Conservation (phyloP, 1,140 invertebrate species). For the Procambarus clarkii region DNA sequence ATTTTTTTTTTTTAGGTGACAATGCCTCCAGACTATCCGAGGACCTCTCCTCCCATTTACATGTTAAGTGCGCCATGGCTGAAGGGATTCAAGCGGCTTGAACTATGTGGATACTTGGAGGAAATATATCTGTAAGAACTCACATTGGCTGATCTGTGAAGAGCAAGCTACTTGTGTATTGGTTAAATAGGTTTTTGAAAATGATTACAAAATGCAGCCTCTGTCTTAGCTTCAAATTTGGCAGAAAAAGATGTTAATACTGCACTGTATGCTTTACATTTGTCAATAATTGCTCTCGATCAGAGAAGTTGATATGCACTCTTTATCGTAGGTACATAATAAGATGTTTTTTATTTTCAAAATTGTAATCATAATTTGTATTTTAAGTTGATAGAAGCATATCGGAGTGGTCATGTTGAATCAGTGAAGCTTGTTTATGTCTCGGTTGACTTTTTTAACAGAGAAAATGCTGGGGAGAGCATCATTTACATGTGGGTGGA, state of each 20-base stretch:
- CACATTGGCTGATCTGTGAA: conserved; percentile 79
- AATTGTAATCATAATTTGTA: no score
- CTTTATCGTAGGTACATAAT: no score
- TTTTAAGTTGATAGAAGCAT: no score
- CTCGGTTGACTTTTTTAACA: conserved; percentile 74
- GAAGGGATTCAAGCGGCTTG: conserved; percentile 78
- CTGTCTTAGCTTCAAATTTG: no score
- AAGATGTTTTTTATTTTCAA: no score
- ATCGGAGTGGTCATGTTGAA: no score
- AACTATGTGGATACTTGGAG: conserved; percentile 80
- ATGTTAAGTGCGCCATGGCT: conserved; percentile 86
- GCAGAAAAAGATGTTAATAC: neutral
- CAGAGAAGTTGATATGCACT: neutral
- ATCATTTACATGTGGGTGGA: conserved; percentile 87
- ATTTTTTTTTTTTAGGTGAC: conserved; percentile 78
- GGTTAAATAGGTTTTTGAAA: neutral
- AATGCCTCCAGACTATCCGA: conserved; percentile 82
- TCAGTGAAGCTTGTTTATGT: no score
- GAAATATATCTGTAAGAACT: conserved; percentile 78
- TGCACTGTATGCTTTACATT: neutral
- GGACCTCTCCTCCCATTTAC: conserved; percentile 81
- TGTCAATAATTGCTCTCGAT: neutral
- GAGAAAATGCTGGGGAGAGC: conserved; percentile 83
- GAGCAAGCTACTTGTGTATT: conserved; percentile 13
- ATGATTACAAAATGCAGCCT: no score